Evolutionary conservation across 2,113 vertebrate genomes (phyloP).

Genomic region (Lucifuga dentata): DNA sequence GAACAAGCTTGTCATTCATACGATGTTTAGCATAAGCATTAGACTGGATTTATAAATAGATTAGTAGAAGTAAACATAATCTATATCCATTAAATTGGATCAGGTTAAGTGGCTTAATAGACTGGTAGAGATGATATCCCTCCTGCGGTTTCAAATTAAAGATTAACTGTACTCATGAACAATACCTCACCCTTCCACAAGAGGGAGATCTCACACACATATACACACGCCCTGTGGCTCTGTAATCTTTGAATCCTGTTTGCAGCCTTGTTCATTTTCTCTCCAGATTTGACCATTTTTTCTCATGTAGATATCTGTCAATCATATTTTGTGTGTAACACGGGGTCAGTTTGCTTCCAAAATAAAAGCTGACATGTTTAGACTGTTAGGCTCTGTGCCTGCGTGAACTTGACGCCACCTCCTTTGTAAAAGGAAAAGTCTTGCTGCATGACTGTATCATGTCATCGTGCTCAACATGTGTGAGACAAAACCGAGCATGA

Average conservation of each 20-base stretch:
- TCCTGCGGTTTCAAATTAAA: constrained; percentile 38
- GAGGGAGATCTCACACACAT: constrained; percentile 29
- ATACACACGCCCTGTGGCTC: background rate
- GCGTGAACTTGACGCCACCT: no score
- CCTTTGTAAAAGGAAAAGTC: no score
- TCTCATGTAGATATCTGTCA: no score
- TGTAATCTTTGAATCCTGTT: background rate
- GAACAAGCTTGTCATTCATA: constrained; percentile 44
- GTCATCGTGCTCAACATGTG: no score
- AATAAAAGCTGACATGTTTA: no score
- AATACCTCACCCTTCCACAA: constrained; percentile 33
- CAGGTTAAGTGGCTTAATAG: constrained; percentile 68
- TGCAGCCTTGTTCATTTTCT: background rate
- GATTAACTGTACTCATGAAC: constrained; percentile 20
- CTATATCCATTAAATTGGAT: constrained; percentile 63
- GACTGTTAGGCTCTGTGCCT: no score
- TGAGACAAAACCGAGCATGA: no score
- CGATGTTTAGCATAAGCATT: constrained; percentile 57
- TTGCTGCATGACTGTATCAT: no score
- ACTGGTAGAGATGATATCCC: constrained; percentile 13
- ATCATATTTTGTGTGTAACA: no score
- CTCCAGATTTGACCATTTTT: background rate
- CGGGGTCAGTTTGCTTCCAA: no score
- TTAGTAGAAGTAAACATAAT: constrained; percentile 32
- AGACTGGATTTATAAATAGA: constrained; percentile 61